Conservation (phyloP, 2,797 vertebrate genomes). For the Podarcis lilfordi region DNA sequence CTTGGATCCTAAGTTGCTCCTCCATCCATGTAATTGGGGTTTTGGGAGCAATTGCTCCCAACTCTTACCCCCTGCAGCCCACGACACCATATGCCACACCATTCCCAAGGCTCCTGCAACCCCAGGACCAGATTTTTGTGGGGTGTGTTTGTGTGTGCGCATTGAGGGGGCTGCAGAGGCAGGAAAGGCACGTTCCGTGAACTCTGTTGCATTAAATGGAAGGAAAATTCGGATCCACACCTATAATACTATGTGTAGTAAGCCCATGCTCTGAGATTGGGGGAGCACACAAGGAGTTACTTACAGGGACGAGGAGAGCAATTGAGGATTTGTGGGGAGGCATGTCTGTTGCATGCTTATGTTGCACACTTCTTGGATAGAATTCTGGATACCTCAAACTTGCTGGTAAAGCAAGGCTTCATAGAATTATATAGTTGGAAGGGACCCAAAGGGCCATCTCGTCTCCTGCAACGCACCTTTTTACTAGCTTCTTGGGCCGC, state of each 20-base stretch:
- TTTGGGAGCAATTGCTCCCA: not conserved
- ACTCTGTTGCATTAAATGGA: not conserved
- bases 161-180: not conserved
- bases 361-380: not conserved
- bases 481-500: too few relatives aligned
- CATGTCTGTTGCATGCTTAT: not conserved
- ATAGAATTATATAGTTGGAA: too few relatives aligned
- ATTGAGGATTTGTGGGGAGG: not conserved
- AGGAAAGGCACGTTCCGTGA: not conserved
- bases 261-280: not conserved
- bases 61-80: not conserved
- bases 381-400: too few relatives aligned
- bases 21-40: not conserved
- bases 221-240: not conserved
- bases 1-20: not conserved
- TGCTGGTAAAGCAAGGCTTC: too few relatives aligned
- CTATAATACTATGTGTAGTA: not conserved
- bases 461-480: too few relatives aligned
- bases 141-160: too few relatives aligned
- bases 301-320: not conserved
- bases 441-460: too few relatives aligned
- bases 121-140: not conserved
- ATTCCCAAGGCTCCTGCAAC: not conserved
- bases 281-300: not conserved
- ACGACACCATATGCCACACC: not conserved